Base-by-base conservation (phyloP, 1,140 invertebrate species). In the Cecropterus lyciades region DNA sequence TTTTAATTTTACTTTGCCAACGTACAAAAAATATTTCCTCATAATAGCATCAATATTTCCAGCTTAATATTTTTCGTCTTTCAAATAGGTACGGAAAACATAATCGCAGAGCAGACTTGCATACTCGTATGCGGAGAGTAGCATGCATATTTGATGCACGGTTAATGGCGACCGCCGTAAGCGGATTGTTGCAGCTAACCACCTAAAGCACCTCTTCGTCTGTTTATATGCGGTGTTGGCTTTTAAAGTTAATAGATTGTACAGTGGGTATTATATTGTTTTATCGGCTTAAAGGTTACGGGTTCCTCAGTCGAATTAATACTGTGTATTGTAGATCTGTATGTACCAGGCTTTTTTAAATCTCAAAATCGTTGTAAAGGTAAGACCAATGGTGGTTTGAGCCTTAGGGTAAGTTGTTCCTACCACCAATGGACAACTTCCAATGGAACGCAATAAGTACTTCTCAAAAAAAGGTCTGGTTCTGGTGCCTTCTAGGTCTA, bases 101-200 rank as follows among this genome's bases (percentile, higher is more conserved):
- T n/a, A 6, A 40, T 40, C 14, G 27, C 3, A 53, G 10, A 11
- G 0, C 11, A 40, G 37, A 42, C 15, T 40, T 55, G 9, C 33
- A 42, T 42, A 55, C 7, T 16, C 33, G 68, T 68, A 67, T 71
- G 79, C 65, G 67, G 77, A 80, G 79, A 79, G 78, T 46, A 16
- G 52, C 74, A 80, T 87, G 75, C 75, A 84, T 85, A 85, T 84
- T 87, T 87, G 60, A 87, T 85, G 69, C 5, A n/a, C 67, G 66
- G 65, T 77, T 85, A 83, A 84, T 85, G 65, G 73, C 55, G 40
- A 46, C 40, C 55, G 69, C 69, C 16, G 65, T 85, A 85, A 85
- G 84, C 79, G 79, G 82, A 84, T 87, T 87, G 77, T 33, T 69
- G 73, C 33, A 11, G 33, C 70, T 82, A 83, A 82, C 80, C 84